Evolutionary conservation across 2,797 vertebrate genomes (phyloP).

Genomic region (Eurystomus glaucurus): DNA sequence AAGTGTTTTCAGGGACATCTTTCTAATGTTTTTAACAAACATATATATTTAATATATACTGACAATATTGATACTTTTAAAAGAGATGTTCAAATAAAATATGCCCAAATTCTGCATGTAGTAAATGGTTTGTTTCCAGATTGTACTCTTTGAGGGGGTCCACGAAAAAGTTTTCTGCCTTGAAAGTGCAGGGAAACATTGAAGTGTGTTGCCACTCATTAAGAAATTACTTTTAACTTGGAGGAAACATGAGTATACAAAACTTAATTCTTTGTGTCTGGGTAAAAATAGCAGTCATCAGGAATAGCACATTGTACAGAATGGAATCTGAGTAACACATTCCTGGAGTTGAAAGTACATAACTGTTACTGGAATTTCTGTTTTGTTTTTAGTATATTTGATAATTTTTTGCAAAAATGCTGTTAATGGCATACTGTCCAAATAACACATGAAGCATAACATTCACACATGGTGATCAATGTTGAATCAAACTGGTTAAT

Average conservation of each 20-base stretch:
- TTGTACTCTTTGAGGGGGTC: neutral
- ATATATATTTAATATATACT: neutral
- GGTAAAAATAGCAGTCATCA: neutral
- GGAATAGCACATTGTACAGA: neutral
- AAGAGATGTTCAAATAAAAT: neutral
- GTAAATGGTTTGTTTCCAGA: neutral
- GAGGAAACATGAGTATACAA: neutral
- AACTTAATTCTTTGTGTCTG: neutral
- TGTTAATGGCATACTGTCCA: neutral
- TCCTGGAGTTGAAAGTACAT: neutral
- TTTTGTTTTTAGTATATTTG: neutral
- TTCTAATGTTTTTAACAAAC: neutral
- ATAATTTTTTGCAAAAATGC: neutral
- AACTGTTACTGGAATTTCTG: neutral
- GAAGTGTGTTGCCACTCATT: neutral
- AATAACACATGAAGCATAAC: neutral
- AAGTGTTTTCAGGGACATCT: neutral
- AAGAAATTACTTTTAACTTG: neutral
- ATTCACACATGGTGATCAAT: conserved; percentile 62
- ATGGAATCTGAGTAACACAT: conserved; percentile 4
- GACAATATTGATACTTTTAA: neutral
- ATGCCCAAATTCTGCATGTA: neutral
- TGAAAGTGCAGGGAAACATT: neutral
- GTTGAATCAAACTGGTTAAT: conserved; percentile 84
- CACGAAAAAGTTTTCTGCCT: conserved; percentile 16